These are phyloP conservation scores for Homalodisca vitripennis DNA, from an alignment of 1,140 invertebrate genomes.

Conservation along the genomic window DNA sequence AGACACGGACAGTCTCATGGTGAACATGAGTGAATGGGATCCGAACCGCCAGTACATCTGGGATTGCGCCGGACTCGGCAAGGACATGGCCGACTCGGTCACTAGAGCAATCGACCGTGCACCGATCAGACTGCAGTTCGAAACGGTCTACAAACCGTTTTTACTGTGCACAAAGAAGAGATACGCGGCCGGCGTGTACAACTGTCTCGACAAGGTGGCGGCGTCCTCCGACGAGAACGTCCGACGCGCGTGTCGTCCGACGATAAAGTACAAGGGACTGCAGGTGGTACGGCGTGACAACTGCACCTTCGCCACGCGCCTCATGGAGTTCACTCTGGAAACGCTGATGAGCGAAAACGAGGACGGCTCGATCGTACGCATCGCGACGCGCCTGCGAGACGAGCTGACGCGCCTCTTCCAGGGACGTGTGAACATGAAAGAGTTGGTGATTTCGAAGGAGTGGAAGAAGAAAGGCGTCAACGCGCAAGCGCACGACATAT, in stretches of 20 bases:
- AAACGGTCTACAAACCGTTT: background rate
- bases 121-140: background rate
- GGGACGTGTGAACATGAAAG: background rate
- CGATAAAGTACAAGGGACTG: background rate
- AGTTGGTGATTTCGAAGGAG: conserved; percentile 5
- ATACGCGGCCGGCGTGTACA: conserved; percentile 1
- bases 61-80: background rate
- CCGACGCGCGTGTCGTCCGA: too few relatives aligned
- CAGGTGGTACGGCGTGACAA: conserved; percentile 5
- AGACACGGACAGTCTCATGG: conserved; percentile 2
- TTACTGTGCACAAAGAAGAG: background rate
- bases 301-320: background rate
- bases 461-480: background rate
- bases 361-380: background rate
- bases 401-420: background rate
- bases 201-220: background rate
- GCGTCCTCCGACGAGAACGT: background rate
- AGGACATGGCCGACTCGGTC: background rate
- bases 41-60: background rate
- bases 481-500: background rate
- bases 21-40: background rate
- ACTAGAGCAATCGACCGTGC: background rate
- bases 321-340: background rate
- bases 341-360: background rate
- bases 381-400: background rate